Percentiles rank a stretch among this genome's conserved stretches.
Evolutionary conservation across 2,113 vertebrate species (phyloP).

Genomic region (Pavo muticus): DNA sequence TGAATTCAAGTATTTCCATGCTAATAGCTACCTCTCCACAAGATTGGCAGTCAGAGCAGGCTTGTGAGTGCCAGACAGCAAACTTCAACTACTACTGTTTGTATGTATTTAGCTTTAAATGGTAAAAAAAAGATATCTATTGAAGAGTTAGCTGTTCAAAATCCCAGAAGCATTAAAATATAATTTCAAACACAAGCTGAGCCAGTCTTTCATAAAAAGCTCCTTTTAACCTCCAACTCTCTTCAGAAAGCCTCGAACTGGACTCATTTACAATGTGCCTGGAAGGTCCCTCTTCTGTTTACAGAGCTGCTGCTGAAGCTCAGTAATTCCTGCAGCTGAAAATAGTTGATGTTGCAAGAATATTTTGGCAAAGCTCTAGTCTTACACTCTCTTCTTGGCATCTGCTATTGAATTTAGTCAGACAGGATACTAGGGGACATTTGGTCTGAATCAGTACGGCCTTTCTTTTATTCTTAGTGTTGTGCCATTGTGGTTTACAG

Average conservation of each 20-base stretch:
- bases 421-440: neutral
- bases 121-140: neutral
- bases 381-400: neutral
- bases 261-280: neutral
- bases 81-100: neutral
- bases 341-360: slow-evolving; percentile 12
- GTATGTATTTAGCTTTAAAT: neutral
- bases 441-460: neutral
- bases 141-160: slow-evolving; percentile 24
- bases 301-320: neutral
- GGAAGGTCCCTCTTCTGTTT: neutral
- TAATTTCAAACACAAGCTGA: slow-evolving; percentile 8
- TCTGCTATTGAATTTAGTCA: slow-evolving; percentile 6
- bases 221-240: neutral
- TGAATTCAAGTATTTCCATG: neutral
- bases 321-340: slow-evolving; percentile 31
- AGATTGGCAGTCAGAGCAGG: neutral
- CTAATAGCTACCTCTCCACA: neutral
- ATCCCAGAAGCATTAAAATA: neutral
- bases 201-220: neutral
- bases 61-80: neutral
- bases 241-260: slow-evolving; percentile 2
- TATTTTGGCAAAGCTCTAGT: slow-evolving; percentile 6
- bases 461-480: neutral
- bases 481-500: neutral